Conservation (phyloP, 2,797 vertebrate genomes). For the Pachyuromys duprasi region DNA sequence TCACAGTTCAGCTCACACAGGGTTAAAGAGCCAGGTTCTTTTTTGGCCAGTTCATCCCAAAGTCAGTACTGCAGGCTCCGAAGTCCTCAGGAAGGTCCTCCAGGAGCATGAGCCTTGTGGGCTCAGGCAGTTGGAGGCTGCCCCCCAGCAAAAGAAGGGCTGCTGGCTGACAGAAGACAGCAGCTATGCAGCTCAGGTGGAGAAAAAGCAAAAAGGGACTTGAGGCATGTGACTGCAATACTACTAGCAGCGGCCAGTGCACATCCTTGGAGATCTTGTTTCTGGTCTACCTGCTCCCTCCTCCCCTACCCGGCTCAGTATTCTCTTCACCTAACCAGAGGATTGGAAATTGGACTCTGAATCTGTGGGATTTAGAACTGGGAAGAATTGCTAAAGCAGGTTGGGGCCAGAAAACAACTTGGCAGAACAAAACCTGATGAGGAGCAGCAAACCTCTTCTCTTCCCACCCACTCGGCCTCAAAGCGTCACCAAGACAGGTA, state of each 20-base stretch:
- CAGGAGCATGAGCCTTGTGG: neutral
- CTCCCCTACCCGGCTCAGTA: neutral
- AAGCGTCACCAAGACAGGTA: neutral
- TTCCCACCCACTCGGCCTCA: neutral
- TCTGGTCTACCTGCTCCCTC: neutral
- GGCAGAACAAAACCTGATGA: slow-evolving; percentile 16
- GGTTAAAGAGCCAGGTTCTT: neutral
- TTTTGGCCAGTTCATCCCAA: neutral
- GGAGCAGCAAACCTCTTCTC: neutral
- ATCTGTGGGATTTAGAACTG: neutral
- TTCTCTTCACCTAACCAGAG: neutral
- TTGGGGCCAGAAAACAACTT: neutral
- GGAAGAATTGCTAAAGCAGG: neutral
- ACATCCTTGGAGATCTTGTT: neutral
- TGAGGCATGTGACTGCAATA: rapidly evolving
- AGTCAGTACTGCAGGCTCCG: neutral
- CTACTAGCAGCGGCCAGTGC: neutral
- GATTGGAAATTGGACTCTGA: neutral
- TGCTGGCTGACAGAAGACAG: neutral
- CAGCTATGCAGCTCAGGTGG: rapidly evolving
- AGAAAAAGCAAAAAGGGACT: neutral
- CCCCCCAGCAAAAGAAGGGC: neutral
- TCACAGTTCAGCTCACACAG: neutral
- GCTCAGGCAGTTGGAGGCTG: neutral
- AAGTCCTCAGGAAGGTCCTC: neutral